Base-by-base conservation (phyloP, 2,888 invertebrate species). In the Cryptophagus acutangulus region DNA sequence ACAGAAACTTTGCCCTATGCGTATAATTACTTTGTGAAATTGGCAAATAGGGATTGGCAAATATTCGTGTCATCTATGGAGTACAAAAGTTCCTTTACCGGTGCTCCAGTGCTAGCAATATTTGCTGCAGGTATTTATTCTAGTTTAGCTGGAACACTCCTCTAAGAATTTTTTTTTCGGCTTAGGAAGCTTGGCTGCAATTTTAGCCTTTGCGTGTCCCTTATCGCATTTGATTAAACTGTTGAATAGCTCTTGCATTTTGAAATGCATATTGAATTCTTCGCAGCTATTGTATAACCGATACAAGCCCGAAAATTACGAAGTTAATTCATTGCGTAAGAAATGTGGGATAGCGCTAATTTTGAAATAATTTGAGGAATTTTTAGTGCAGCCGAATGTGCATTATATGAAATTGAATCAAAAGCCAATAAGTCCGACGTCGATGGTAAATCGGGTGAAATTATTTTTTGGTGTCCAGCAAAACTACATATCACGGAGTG, bases 191-290 rank as follows among this genome's bases (percentile, higher is more conserved):
- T 61, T 79, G 41, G 74, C 78, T 29, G 78, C 79, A 24, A 76
- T 79, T 36, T 62, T 80, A 38, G 80, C 80, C 3, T 79, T 80
- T 50, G 76, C 79, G 13, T 79, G 79, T 55, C 79, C 79, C 1
- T 61, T 80, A 38, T 73, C 76, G 3, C 77, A 79, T 53, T 72
- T 80, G 67, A 76, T 80, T 43, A 76, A 76, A 17, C 61, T 79
- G 24, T 71, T 79, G 66, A 78, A 77, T 52, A 75, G 74, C 1
- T 74, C 78, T 49, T 62, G 65, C 46, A 54, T 62, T 28, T 41
- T 66, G 15, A 54, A 12, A 9, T n/a, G 15, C 14, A 31, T 31
- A 3, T 12, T 26, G 12, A 26, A 55, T 40, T 64, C 66, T 2
- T 55, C 58, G 15, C 59, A 58, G 36, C 55, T 63, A n/a, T 45